A percentile compares a stretch with the other conserved stretches of the same genome.
phyloP scores from a whole-genome alignment of 1,140 invertebrate genomes.

The Chelonus insularis region DNA sequence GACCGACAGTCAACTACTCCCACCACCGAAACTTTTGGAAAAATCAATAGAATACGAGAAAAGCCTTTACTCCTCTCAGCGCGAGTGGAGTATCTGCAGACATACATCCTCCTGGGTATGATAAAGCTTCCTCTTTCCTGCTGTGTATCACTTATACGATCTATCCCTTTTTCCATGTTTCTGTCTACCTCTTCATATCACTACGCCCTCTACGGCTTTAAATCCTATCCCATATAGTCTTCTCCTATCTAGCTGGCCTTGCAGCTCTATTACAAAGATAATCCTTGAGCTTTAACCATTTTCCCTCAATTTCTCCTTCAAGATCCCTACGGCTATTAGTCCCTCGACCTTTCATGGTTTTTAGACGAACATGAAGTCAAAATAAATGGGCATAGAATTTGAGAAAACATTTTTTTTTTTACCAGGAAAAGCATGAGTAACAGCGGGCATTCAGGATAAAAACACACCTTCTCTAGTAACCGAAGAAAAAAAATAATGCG shows the following conservation, averaged over 20 bases:
- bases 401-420: too few relatives aligned
- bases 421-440: too few relatives aligned
- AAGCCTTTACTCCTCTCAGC: slow-evolving; percentile 44
- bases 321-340: background rate
- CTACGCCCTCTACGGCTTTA: background rate
- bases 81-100: slow-evolving; percentile 30
- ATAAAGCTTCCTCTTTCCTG: slow-evolving; percentile 17
- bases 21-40: slow-evolving; percentile 54
- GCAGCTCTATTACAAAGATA: too few relatives aligned
- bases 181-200: slow-evolving; percentile 32
- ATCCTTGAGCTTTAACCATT: too few relatives aligned
- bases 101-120: background rate
- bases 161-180: slow-evolving; percentile 50
- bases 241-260: too few relatives aligned
- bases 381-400: too few relatives aligned
- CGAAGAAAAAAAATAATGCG: background rate
- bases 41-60: slow-evolving; percentile 62
- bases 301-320: too few relatives aligned
- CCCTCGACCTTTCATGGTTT: too few relatives aligned
- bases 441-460: too few relatives aligned
- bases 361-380: too few relatives aligned
- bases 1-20: slow-evolving; percentile 46
- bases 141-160: slow-evolving; percentile 19
- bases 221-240: background rate
- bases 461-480: background rate